Evolutionary conservation across 2,113 vertebrate genomes (phyloP).

Genomic region (Pelecanoides urinatrix): DNA sequence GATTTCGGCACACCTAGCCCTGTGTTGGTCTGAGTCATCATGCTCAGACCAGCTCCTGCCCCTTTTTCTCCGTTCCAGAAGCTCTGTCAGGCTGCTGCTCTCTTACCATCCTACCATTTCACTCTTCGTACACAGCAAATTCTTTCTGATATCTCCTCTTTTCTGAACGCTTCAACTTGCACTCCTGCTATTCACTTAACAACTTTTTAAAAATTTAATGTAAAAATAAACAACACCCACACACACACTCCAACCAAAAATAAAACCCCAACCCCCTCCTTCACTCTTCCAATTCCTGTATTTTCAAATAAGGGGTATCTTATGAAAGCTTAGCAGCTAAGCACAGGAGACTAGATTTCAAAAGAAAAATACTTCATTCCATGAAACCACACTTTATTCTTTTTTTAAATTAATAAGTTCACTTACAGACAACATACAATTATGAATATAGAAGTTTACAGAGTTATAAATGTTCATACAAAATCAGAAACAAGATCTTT

Average conservation of each 20-base stretch:
- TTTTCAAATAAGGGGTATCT: background rate
- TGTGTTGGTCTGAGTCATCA: background rate
- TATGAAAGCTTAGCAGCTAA: background rate
- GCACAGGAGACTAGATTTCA: background rate
- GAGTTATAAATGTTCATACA: background rate
- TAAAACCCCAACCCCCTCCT: fast-evolving
- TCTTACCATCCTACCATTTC: background rate
- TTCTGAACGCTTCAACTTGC: background rate
- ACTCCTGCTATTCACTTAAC: background rate
- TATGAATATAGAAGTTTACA: background rate
- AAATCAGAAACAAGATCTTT: background rate
- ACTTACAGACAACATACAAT: background rate
- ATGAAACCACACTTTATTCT: background rate
- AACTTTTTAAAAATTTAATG: background rate
- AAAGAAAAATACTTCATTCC: background rate
- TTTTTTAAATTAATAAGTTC: background rate
- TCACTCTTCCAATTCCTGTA: background rate
- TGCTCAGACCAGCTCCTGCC: background rate
- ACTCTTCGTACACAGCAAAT: background rate
- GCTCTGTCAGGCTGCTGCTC: background rate
- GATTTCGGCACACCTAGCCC: background rate
- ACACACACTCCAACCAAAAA: no score
- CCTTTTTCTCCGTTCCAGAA: background rate
- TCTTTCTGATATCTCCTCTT: background rate
- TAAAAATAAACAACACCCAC: background rate